Evolutionary conservation across 2,888 invertebrate species (phyloP).

Genomic region (Parascotia fuliginaria): DNA sequence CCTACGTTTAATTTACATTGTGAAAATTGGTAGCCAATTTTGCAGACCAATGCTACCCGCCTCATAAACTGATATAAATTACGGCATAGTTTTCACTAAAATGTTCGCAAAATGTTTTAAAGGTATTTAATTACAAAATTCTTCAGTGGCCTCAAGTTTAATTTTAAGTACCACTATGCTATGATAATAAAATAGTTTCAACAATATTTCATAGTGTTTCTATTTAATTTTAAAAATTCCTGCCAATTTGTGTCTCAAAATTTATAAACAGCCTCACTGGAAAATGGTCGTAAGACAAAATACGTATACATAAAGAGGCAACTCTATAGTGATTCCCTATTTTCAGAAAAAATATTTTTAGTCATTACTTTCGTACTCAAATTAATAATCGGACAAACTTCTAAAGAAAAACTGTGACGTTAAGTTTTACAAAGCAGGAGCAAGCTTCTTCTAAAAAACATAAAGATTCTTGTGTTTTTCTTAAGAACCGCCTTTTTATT

Average conservation of each 20-base stretch:
- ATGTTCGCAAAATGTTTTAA: constrained; percentile 13
- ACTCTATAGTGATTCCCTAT: too few relatives aligned
- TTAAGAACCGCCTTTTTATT: too few relatives aligned
- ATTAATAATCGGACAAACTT: too few relatives aligned
- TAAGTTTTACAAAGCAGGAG: too few relatives aligned
- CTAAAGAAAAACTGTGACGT: too few relatives aligned
- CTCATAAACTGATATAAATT: constrained; percentile 12
- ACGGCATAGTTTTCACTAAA: constrained; percentile 25
- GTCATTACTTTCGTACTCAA: too few relatives aligned
- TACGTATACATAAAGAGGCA: too few relatives aligned
- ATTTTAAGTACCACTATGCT: constrained; percentile 8
- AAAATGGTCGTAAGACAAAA: too few relatives aligned
- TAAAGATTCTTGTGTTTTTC: too few relatives aligned
- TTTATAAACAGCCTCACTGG: too few relatives aligned
- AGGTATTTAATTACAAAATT: constrained; percentile 30
- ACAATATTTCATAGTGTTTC: not conserved
- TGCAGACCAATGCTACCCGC: not conserved
- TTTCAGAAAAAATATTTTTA: too few relatives aligned
- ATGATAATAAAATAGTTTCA: not conserved
- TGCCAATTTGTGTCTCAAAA: not conserved
- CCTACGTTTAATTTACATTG: not conserved
- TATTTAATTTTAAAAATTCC: not conserved
- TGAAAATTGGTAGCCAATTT: not conserved
- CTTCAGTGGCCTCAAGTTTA: constrained; percentile 9
- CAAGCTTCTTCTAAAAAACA: too few relatives aligned